Evolutionary conservation across 2,888 invertebrate genomes (phyloP).

Genomic region (Mellilla xanthometata): DNA sequence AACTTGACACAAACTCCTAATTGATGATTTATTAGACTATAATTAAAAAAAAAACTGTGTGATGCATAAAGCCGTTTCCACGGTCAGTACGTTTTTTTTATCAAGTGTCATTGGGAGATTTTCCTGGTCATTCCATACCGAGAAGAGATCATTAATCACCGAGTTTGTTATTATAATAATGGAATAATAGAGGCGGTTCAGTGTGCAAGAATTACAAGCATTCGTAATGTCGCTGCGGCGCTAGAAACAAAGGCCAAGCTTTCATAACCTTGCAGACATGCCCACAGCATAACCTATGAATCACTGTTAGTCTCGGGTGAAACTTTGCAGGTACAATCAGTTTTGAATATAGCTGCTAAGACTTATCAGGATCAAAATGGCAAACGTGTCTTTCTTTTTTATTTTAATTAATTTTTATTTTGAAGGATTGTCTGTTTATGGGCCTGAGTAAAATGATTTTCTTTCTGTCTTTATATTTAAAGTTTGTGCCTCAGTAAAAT

Average conservation of each 20-base stretch:
- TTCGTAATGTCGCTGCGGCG: constrained; percentile 37
- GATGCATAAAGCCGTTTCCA: constrained; percentile 7
- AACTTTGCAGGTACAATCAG: background rate
- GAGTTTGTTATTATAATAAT: constrained; percentile 14
- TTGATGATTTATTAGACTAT: constrained; percentile 1
- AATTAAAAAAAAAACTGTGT: too few relatives aligned
- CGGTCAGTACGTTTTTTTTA: constrained; percentile 5
- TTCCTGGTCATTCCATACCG: constrained; percentile 15
- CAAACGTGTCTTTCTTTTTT: too few relatives aligned
- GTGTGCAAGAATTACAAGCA: constrained; percentile 36
- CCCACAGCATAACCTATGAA: constrained; percentile 41
- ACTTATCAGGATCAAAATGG: too few relatives aligned
- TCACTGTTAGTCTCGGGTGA: constrained; percentile 33
- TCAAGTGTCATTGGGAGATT: constrained; percentile 15
- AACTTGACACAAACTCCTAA: too few relatives aligned
- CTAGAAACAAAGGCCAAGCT: constrained; percentile 55
- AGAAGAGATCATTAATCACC: constrained; percentile 16
- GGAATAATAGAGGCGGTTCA: constrained; percentile 17
- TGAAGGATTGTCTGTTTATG: too few relatives aligned
- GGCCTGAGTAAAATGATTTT: too few relatives aligned
- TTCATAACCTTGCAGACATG: constrained; percentile 55
- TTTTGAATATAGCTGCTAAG: background rate
- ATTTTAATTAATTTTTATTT: too few relatives aligned
- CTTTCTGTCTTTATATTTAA: too few relatives aligned
- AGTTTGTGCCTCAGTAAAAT: too few relatives aligned